Percentiles rank a stretch among this genome's conserved stretches.
Evolutionary conservation across 2,113 vertebrate species (phyloP).

Genomic region (Amphiprion percula): DNA sequence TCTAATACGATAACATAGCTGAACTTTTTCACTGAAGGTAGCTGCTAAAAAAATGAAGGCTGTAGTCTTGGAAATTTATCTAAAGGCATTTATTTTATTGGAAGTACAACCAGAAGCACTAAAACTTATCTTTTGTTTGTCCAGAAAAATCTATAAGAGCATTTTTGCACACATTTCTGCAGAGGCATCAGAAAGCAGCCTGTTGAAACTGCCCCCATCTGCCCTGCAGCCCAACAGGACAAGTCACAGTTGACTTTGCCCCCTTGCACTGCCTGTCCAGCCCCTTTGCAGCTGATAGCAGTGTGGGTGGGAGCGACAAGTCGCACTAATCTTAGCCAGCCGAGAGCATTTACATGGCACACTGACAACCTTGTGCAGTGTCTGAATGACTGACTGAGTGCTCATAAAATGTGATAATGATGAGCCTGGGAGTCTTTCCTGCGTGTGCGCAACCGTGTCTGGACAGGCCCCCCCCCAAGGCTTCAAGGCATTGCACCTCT

Average conservation of each 20-base stretch:
- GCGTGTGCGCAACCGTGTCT: constrained; percentile 49
- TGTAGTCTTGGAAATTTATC: background rate
- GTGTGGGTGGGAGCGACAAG: constrained; percentile 56
- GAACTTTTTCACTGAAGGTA: background rate
- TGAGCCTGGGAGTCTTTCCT: constrained; percentile 63
- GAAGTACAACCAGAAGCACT: background rate
- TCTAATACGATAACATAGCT: background rate
- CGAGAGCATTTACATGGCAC: constrained; percentile 69
- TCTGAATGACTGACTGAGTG: constrained; percentile 65
- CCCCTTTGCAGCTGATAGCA: constrained; percentile 73
- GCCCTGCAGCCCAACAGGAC: constrained; percentile 48
- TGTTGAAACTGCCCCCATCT: constrained; percentile 50
- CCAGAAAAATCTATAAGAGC: background rate
- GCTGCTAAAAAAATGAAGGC: background rate
- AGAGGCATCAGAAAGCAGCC: constrained; percentile 16
- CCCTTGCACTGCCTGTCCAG: constrained; percentile 59
- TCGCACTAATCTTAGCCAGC: constrained; percentile 66
- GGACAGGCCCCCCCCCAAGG: constrained; percentile 49
- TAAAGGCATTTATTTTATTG: too few relatives aligned
- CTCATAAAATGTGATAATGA: constrained; percentile 80
- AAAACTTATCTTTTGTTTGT: background rate
- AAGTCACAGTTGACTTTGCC: constrained; percentile 80
- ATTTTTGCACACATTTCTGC: background rate
- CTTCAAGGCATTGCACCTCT: constrained; percentile 51
- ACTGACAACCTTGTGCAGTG: constrained; percentile 62